Conservation (phyloP, 2,888 invertebrate genomes). For the Monochamus alternatus region DNA sequence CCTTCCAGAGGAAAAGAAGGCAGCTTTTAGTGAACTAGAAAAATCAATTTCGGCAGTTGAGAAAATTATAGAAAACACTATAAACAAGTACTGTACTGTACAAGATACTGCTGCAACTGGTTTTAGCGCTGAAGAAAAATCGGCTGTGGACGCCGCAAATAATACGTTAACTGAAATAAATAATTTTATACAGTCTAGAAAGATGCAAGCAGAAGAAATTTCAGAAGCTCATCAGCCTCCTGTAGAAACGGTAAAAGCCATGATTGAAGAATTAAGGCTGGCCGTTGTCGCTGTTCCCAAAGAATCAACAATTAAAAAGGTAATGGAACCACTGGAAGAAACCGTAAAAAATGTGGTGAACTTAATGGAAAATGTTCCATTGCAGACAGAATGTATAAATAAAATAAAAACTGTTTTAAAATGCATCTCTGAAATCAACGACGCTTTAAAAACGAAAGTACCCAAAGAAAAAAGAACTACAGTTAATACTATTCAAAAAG, state of each 20-base stretch:
- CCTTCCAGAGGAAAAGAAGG: slow-evolving; percentile 57
- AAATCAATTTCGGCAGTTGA: slow-evolving; percentile 62
- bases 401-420: slow-evolving; percentile 46
- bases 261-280: slow-evolving; percentile 65
- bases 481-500: slow-evolving; percentile 18
- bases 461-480: slow-evolving; percentile 37
- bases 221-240: slow-evolving; percentile 25
- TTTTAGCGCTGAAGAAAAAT: slow-evolving; percentile 60
- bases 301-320: slow-evolving; percentile 62
- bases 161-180: slow-evolving; percentile 62
- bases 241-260: slow-evolving; percentile 62
- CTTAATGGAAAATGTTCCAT: slow-evolving; percentile 65
- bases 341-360: slow-evolving; percentile 68
- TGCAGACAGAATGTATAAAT: slow-evolving; percentile 52
- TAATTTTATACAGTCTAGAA: slow-evolving; percentile 53
- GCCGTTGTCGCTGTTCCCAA: slow-evolving; percentile 64
- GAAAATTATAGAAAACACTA: slow-evolving; percentile 50
- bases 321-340: slow-evolving; percentile 66
- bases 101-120: slow-evolving; percentile 36
- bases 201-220: slow-evolving; percentile 45
- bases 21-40: slow-evolving; percentile 62
- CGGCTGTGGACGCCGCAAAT: slow-evolving; percentile 61
- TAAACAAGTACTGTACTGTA: too few species aligned
- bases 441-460: slow-evolving; percentile 41
- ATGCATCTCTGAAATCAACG: slow-evolving; percentile 40